Base-by-base conservation (phyloP, 2,797 vertebrate genomes). In the Distichodus sexfasciatus region DNA sequence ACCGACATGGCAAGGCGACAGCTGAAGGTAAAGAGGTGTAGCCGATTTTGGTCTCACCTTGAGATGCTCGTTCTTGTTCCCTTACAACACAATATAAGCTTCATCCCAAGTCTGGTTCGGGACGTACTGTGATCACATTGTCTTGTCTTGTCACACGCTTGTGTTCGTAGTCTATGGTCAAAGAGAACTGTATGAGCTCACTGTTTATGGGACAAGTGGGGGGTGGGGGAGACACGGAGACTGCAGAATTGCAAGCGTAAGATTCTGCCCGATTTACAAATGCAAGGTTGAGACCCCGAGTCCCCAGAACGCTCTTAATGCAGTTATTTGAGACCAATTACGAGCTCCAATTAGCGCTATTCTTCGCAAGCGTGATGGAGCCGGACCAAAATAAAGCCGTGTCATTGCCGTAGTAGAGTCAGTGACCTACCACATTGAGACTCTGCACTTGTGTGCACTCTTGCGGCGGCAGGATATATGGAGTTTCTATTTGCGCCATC, bases 1-100 rank as follows among this genome's bases (percentile, higher is more conserved):
- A 99, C 97, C 63, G 97, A 99, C 81, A 99, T 98, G 97, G 97
- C 97, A 78, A 88, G 96, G 86, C 93, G 97, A 87, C 97, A 99
- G 87, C 95, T 97, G 86, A 99, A 99, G 97, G 97, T 98, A 93
- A 88, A 40, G 19, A 59, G 68, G 54, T 67, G 55, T 24, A 71
- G 21, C 36, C 31, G 33, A 46, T 11, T 31, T 26, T 41, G 15
- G 33, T 80, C 82, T 74, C 60, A 80, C 81, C 77, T 83, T 78
- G 61, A 75, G 85, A 87, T 81, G 83, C 81, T 85, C 85, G 28
- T 17, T 28, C 33, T 44, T 47, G n/a, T 40, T 15, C 23, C 17
- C 28, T 40, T 12, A 51, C 11, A 40, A 41, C n/a, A 9, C n/a
- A n/a, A n/a, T n/a, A n/a, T n/a, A n/a, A n/a, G n/a, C n/a, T n/a